These are phyloP conservation scores for Dipus sagitta DNA, from an alignment of 2,797 vertebrate genomes.

Conservation along the genomic window DNA sequence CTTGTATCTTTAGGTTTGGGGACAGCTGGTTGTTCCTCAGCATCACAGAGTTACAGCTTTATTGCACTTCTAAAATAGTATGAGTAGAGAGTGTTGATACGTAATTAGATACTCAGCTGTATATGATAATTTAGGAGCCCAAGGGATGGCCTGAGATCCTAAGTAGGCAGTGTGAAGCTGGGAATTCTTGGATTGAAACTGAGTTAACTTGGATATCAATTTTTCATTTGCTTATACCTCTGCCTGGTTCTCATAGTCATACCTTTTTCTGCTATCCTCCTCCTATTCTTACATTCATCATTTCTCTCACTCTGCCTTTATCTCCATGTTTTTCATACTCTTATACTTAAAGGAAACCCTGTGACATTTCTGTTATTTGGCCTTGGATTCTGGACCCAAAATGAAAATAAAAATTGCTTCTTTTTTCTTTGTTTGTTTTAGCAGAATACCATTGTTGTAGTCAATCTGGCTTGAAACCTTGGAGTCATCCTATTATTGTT, in stretches of 20 bases:
- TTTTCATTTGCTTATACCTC: not conserved
- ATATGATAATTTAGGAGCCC: conserved; percentile 76
- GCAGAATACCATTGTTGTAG: not conserved
- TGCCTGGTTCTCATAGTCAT: conserved; percentile 2
- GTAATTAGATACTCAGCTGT: conserved; percentile 71
- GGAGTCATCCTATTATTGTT: not conserved
- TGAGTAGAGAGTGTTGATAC: conserved; percentile 62
- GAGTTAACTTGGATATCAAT: not conserved
- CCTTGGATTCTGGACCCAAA: not conserved
- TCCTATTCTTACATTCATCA: not conserved
- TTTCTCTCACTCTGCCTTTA: conserved; percentile 3
- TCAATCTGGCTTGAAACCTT: not conserved
- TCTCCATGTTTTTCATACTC: conserved; percentile 30
- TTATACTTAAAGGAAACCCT: conserved; percentile 23
- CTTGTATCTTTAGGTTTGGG: conserved; percentile 73
- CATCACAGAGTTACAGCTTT: conserved; percentile 76
- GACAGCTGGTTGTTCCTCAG: conserved; percentile 73
- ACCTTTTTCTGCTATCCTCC: not conserved
- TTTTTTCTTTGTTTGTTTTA: not conserved
- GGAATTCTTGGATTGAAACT: conserved; percentile 26
- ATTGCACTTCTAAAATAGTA: conserved; percentile 76
- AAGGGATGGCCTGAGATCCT: conserved; percentile 40
- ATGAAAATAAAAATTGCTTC: conserved; percentile 5
- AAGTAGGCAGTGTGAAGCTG: conserved; percentile 34
- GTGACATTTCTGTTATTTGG: conserved; percentile 15